Evolutionary conservation across 2,888 invertebrate genomes (phyloP), one percentile per base, ranked within the genome.

Genomic region (Empis stercorea): DNA sequence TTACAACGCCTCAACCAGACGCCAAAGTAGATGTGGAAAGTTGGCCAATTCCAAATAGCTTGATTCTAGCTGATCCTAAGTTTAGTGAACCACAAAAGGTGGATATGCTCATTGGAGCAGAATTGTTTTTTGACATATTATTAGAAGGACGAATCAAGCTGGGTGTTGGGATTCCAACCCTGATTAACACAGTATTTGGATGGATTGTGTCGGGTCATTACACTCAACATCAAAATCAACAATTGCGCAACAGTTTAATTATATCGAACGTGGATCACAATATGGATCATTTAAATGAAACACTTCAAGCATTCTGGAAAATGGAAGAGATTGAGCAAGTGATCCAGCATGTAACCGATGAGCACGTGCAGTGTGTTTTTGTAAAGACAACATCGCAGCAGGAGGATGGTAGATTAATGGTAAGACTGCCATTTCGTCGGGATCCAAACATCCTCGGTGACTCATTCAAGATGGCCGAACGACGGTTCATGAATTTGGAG

Each of bases 21-120:
- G n/a, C 2, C 10, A 20, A 14, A 11, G 14, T 48, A n/a, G 17
- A 40, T 9, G 39, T 32, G 11, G 7, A 16, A 15, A 15, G 15
- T 11, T 48, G 39, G 32, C 23, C 32, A 10, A 32, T 48, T 34
- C 36, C 47, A 14, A 9, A 38, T n/a, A 48, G 39, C 23, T 20
- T 44, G 5, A 38, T 20, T 13, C 30, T 49, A 39, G 49, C 49
- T 32, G 41, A 49, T 41, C 49, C 46, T 13, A 32, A 30, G 2
- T 49, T 49, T 23, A 44, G 44, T 36, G 17, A 27, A 11, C 23
- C 46, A 5, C 44, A 39, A 20, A 39, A 34, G 32, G 46, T 49
- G 11, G 41, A 49, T 27, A 20, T 49, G n/a, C 30, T 48, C 32
- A 27, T 48, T 13, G 45, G 48, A 16, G 48, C 45, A 27, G 48